Base-by-base conservation (phyloP, 2,888 invertebrate species). In the Eulithis testata region DNA sequence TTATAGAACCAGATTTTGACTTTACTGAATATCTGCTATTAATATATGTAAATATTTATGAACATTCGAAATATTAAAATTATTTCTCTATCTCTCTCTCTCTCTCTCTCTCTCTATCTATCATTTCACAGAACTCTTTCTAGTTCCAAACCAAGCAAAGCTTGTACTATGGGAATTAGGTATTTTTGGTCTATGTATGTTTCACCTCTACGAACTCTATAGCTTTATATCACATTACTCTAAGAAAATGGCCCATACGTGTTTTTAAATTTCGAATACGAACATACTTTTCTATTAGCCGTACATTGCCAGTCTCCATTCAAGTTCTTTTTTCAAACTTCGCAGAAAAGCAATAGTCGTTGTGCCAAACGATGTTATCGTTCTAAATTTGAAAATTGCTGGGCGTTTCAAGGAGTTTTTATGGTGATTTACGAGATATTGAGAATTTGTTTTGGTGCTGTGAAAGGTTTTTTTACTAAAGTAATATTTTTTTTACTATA, bases 271-370 rank as follows among this genome's bases (percentile, higher is more conserved):
- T 70, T 58, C 53, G 70, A 69, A 71, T 65, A 40, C 73, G 71
- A 70, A 68, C 67, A 71, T 75, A 74, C 70, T 75, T 78, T 73
- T 70, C 75, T 74, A 79, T 77, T 77, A 73, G 61, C 50, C 55
- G 49, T 55, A 50, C 54, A 55, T 40, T 40, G 55, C 55, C 54
- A 61, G 61, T 54, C 50, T 54, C 52, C 31, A 54, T 64, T 59
- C 47, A 43, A 47, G 55, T 56, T 56, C 53, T 56, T 62, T 62
- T 56, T 62, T 62, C 43, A 55, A 62, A 62, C 36, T 57, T 60
- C 55, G 62, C 55, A 62, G 65, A 60, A 56, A 63, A 56, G 66
- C 62, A 65, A 68, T 65, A 63, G 64, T 62, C 64, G 57, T 47
- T 55, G 21, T 9, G 40, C 36, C 49, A 37, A 44, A 36, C 49